Base-by-base conservation (phyloP, 2,797 vertebrate genomes). In the Nothura maculosa region DNA sequence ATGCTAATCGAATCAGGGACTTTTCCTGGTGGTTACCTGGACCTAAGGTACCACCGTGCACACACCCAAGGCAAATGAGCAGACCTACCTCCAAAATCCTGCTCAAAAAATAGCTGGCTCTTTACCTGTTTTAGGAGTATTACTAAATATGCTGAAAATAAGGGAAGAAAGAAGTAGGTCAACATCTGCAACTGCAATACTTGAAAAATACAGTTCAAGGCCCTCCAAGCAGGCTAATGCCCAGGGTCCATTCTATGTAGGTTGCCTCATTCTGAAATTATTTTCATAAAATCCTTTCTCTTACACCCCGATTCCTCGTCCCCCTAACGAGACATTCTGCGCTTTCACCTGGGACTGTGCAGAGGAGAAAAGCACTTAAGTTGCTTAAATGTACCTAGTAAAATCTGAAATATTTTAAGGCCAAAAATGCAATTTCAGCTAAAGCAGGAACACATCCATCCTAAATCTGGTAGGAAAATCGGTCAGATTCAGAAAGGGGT, bases 391-490 rank as follows among this genome's bases (percentile, higher is more conserved):
- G 11, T 27, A 87, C 40, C 63, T 20, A 38, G 27, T 17, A 90
- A 91, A 60, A 3, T 3, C 16, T 87, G 24, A 43, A 94, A 60
- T 30, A 76, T 70, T 94, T 67, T 83, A 78, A 95, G 69, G 43
- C 28, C 78, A 66, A 77, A 92, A 87, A 3, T 1, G 69, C 32
- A 94, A 90, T 89, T 94, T 90, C 79, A 87, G 66, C 78, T 92
- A 45, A 69, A 40, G 47, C 6, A 90, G 60, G 68, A 94, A 89
- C 38, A 81, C 40, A 89, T 73, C 58, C 67, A 85, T 87, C 79
- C 90, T 76, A 74, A 89, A 93, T 60, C 1, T 89, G 62, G 87
- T 68, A 87, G 75, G 83, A 85, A 90, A 75, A 48, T 48, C 47
- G 24, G 47, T 48, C 47, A 48, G 47, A 48, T 48, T 78, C 84